Base-by-base conservation (phyloP, 1,140 invertebrate species). In the Hylaeus volcanicus region DNA sequence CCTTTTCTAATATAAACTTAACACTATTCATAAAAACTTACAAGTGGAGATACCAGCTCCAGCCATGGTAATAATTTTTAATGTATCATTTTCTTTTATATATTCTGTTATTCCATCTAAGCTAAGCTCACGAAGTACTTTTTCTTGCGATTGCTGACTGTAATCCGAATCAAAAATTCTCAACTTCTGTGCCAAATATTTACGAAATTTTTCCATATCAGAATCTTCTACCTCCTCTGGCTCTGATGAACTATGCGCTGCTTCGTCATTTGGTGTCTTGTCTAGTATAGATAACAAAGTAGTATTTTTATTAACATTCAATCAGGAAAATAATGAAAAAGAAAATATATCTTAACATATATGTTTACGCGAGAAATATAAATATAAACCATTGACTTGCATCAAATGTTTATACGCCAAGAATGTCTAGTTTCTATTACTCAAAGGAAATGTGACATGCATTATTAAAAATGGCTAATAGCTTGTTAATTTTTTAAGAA, bases 31-130 rank as follows among this genome's bases (percentile, higher is more conserved):
- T 48, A 37, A 55, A 86, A 76, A 95, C 95, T 96, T 95, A 98
- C 97, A 97, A 56, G 98, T 99, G 37, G 98, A 99, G 88, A 99
- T 98, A 73, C 98, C 98, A 86, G 98, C 98, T 74, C 98, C 98
- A 82, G 98, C 96, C 96, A 99, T 96, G 26, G 97, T 98, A 74
- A 99, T 96, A 71, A 99, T 96, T 87, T 98, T 98, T 92, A 96
- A 96, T 88, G 97, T 97, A 83, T 96, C 95, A 26, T 95, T 95
- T 85, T 94, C 95, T 83, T 97, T 94, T 73, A 98, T 97, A 88
- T 96, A 97, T 6, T 95, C 94, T 0, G 95, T 94, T 43, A 98
- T 93, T 6, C 96, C 97, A 89, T 97, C 95, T 61, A 97, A 89
- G 51, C 91, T 94, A 43, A 95, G 85, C 63, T 95, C 94, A 14